Evolutionary conservation across 1,140 invertebrate species (phyloP), one percentile per base, ranked within the genome.

Genomic region (Coelopa frigida): DNA sequence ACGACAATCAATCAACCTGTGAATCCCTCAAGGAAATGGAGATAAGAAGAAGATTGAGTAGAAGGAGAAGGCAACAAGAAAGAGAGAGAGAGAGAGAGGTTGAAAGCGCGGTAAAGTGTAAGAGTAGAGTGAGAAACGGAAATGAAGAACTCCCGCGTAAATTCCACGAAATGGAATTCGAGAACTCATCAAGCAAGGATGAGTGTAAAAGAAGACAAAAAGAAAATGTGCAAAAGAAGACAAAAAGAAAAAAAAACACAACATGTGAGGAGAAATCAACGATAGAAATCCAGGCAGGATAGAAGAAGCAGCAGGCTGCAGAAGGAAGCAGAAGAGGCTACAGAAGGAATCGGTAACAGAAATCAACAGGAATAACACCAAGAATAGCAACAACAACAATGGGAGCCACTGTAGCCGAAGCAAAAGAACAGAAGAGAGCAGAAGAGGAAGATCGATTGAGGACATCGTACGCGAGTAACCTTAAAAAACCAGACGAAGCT

Each of bases 41-140:
- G 27, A 10, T 29, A 29, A 14, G 14, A 14, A 29, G 27, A 29
- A 14, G 27, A 14, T 8, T 29, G 14, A 14, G 27, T 29, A 10
- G 27, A 29, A 14, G 27, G 8, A 29, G 27, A 29, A 29, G 8
- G 27, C 8, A 29, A 14, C 8, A 29, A 29, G 26, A 8, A 12
- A 46, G 36, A 31, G 40, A 53, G 41, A 21, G 27, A 31, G 14
- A 36, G 22, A 18, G 39, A 45, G 4, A 32, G 41, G 17, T 14
- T 18, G 27, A 61, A 51, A 56, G 49, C 53, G 48, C 58, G 55
- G 53, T 52, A 61, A 59, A 58, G 8, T 14, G 24, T n/a, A 11
- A 40, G 17, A 23, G 10, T 10, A 22, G 38, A 8, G 35, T n/a
- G 15, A 15, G 35, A 15, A 10, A 8, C 11, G 15, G 35, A 17